A percentile compares a stretch with the other conserved stretches of the same genome.
Evolutionary conservation across 2,113 vertebrate species (phyloP).

Genomic region (Azemiops feae): DNA sequence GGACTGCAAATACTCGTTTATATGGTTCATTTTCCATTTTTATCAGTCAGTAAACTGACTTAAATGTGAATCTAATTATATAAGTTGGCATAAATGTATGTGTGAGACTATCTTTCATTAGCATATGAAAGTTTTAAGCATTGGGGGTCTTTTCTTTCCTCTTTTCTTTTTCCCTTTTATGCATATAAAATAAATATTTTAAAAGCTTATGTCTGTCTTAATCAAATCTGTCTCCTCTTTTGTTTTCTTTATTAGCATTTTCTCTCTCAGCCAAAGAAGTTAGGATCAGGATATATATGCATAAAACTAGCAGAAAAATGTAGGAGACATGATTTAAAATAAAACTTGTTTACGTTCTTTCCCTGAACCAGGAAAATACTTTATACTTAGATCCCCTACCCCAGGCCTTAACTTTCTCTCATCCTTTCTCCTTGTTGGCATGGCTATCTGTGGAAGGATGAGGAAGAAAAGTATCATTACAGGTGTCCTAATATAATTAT

Average conservation of each 20-base stretch:
- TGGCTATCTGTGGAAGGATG: background rate
- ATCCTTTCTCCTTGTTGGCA: background rate
- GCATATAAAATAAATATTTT: background rate
- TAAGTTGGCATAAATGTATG: background rate
- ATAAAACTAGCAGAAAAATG: background rate
- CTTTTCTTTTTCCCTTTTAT: background rate
- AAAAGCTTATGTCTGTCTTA: background rate
- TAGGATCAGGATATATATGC: background rate
- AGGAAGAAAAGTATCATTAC: background rate
- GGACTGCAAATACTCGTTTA: background rate
- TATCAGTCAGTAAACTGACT: background rate
- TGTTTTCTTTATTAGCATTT: background rate
- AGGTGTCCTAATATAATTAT: background rate
- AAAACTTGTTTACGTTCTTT: background rate
- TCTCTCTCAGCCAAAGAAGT: background rate
- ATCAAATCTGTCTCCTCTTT: background rate
- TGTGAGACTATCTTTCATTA: background rate
- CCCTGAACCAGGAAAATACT: background rate
- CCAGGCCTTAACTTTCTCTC: background rate
- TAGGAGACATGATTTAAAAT: background rate
- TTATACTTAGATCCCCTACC: background rate
- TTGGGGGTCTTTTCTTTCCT: background rate
- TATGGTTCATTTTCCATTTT: background rate
- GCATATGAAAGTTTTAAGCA: background rate
- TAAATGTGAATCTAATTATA: background rate